phyloP scores from a whole-genome alignment of 2,888 invertebrate genomes.

The Lasioglossum calceatum region DNA sequence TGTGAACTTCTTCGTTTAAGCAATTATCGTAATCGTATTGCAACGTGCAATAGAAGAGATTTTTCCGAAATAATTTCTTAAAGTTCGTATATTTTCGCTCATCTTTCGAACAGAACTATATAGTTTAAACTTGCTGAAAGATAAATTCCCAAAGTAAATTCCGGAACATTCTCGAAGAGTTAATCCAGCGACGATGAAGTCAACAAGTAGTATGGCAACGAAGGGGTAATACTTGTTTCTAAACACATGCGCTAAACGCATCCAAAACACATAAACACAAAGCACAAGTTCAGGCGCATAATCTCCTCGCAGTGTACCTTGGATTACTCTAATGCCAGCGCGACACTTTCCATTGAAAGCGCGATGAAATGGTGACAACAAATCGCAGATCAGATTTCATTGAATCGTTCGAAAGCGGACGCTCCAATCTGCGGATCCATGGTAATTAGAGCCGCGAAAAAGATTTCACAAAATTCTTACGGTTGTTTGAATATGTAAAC shows the following conservation, averaged over 20 bases:
- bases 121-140: background rate
- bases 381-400: background rate
- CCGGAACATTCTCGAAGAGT: background rate
- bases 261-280: background rate
- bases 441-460: background rate
- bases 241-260: background rate
- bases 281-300: slow-evolving; percentile 1
- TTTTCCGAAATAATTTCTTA: too few relatives aligned
- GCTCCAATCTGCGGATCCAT: background rate
- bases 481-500: background rate
- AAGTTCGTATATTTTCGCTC: too few relatives aligned
- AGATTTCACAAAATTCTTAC: background rate
- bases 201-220: background rate
- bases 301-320: background rate
- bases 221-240: background rate
- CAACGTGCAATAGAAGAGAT: too few relatives aligned
- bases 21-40: too few relatives aligned
- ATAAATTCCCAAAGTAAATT: background rate
- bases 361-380: background rate
- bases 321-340: background rate
- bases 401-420: background rate
- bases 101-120: too few relatives aligned
- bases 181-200: background rate
- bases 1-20: background rate
- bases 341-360: background rate